A percentile compares a stretch with the other conserved stretches of the same genome.
Conservation (phyloP, 2,797 vertebrate species). For the Gila robusta region DNA sequence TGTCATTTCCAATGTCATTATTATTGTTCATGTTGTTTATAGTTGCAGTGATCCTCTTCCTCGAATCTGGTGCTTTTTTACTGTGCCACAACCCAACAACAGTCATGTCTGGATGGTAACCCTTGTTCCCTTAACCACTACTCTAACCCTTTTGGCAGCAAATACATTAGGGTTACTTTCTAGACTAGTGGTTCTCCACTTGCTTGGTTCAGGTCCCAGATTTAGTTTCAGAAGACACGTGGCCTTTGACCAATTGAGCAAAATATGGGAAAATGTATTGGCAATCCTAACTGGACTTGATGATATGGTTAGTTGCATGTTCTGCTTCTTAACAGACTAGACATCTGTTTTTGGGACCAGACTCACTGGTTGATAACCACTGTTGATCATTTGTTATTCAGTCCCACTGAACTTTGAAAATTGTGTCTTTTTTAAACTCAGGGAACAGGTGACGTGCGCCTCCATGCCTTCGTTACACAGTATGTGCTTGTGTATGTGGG, state of each 20-base stretch:
- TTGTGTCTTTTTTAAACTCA: constrained; percentile 50
- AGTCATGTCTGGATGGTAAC: constrained; percentile 1
- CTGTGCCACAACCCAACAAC: constrained; percentile 22
- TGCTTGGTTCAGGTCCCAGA: neutral
- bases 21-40: constrained; percentile 50
- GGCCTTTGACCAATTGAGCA: neutral
- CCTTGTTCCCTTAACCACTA: neutral
- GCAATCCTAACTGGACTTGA: neutral
- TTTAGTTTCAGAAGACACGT: neutral
- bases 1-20: neutral
- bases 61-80: constrained; percentile 14
- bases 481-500: constrained; percentile 28
- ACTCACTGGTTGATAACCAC: neutral
- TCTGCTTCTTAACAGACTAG: neutral
- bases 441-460: constrained; percentile 45
- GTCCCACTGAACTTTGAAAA: neutral
- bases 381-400: neutral
- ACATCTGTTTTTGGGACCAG: neutral
- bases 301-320: neutral
- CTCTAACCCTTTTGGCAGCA: neutral
- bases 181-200: neutral
- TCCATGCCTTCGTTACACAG: constrained; percentile 23
- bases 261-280: neutral
- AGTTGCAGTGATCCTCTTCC: constrained; percentile 30
- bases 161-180: neutral